Conservation (phyloP, 2,888 invertebrate species). For the Bellardia pandia region DNA sequence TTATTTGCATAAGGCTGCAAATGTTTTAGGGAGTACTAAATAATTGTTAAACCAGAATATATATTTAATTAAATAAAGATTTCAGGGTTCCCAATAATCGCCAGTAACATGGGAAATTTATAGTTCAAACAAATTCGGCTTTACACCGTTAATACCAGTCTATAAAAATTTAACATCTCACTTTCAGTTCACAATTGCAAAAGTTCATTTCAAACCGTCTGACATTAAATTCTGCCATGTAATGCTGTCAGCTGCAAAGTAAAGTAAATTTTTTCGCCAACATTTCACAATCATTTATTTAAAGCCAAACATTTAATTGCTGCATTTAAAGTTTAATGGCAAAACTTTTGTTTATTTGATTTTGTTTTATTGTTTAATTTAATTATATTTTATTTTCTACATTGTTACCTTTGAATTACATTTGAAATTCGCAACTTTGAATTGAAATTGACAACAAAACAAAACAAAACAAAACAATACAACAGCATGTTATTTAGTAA, state of each 20-base stretch:
- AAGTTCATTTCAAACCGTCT: neutral
- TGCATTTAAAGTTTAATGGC: constrained; percentile 5
- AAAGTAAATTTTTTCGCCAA: neutral
- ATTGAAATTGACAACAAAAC: too few species aligned
- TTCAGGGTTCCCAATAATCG: too few species aligned
- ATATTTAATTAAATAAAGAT: too few species aligned
- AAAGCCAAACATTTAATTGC: neutral
- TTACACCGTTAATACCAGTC: too few species aligned
- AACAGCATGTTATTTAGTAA: neutral
- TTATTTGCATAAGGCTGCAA: too few species aligned
- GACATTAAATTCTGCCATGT: neutral
- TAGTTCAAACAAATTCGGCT: too few species aligned
- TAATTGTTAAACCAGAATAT: too few species aligned
- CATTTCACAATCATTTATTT: neutral
- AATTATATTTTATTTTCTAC: neutral
- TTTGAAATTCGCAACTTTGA: neutral
- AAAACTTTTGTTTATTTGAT: neutral
- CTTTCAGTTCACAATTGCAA: neutral
- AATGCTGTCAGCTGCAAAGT: neutral
- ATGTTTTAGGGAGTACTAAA: too few species aligned
- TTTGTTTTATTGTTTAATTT: constrained; percentile 17
- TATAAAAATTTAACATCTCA: too few species aligned
- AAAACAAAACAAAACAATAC: too few species aligned
- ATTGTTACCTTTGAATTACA: neutral
- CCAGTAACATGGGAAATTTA: too few species aligned